Evolutionary conservation across 2,797 vertebrate genomes (phyloP).

Genomic region (Antennarius maculatus): DNA sequence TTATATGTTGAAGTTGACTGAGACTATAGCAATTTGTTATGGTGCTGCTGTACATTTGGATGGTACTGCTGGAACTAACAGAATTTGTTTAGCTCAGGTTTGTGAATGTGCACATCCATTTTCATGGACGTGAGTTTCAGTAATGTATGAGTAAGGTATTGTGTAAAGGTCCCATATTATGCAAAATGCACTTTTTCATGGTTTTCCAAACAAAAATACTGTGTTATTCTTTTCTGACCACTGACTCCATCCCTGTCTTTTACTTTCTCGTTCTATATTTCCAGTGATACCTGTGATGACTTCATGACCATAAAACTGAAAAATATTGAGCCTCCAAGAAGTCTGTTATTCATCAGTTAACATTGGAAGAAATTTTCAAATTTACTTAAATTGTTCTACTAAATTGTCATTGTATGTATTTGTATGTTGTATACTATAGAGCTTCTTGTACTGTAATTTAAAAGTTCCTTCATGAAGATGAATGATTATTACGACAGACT

Average conservation of each 20-base stretch:
- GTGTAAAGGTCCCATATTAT: too few relatives aligned
- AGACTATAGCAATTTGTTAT: neutral
- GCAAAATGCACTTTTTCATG: too few relatives aligned
- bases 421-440: neutral
- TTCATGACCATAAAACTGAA: too few relatives aligned
- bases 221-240: too few relatives aligned
- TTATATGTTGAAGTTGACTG: neutral
- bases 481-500: slow-evolving; percentile 23
- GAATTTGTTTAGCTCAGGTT: neutral
- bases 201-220: too few relatives aligned
- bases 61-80: neutral
- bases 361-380: neutral
- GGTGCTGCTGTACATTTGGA: neutral
- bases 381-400: too few relatives aligned
- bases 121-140: neutral
- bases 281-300: too few relatives aligned
- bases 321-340: too few relatives aligned
- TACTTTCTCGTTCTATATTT: too few relatives aligned
- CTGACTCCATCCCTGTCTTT: too few relatives aligned
- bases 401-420: neutral
- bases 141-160: neutral
- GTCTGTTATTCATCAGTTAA: neutral
- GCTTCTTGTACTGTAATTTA: neutral
- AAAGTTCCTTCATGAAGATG: slow-evolving; percentile 26
- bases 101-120: neutral